phyloP scores from a whole-genome alignment of 2,888 invertebrate species.

The Chouioia cunea region DNA sequence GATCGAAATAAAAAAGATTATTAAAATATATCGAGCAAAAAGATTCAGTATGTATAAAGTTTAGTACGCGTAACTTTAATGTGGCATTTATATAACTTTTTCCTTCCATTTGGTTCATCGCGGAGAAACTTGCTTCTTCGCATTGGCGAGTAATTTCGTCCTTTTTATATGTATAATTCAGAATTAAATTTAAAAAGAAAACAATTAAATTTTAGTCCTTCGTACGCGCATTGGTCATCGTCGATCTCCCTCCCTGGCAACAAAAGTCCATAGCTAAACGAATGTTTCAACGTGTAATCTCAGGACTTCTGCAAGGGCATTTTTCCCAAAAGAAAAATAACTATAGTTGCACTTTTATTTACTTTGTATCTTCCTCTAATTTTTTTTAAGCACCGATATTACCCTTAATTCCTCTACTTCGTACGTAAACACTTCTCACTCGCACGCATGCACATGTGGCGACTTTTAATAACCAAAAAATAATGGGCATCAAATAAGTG shows the following conservation, averaged over 20 bases:
- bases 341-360: conserved; percentile 35
- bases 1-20: conserved; percentile 22
- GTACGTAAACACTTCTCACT: too few species aligned
- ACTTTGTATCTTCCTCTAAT: conserved; percentile 26
- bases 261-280: conserved; percentile 40
- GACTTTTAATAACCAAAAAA: too few species aligned
- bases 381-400: too few species aligned
- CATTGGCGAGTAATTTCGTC: conserved; percentile 31
- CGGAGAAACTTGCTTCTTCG: conserved; percentile 16
- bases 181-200: conserved; percentile 24
- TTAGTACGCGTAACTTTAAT: conserved; percentile 38
- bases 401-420: too few species aligned
- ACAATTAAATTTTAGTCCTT: conserved; percentile 26
- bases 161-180: conserved; percentile 37
- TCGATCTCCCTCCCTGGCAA: conserved; percentile 41
- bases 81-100: conserved; percentile 42
- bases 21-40: conserved; percentile 7
- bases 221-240: conserved; percentile 5
- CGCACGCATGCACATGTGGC: too few species aligned
- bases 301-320: conserved; percentile 45
- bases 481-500: too few species aligned
- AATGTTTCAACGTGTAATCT: conserved; percentile 37
- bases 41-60: conserved; percentile 33
- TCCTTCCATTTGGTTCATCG: conserved; percentile 30
- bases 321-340: conserved; percentile 24